Base-by-base conservation (phyloP, 2,888 invertebrate genomes). In the Diachrysia chrysitis region DNA sequence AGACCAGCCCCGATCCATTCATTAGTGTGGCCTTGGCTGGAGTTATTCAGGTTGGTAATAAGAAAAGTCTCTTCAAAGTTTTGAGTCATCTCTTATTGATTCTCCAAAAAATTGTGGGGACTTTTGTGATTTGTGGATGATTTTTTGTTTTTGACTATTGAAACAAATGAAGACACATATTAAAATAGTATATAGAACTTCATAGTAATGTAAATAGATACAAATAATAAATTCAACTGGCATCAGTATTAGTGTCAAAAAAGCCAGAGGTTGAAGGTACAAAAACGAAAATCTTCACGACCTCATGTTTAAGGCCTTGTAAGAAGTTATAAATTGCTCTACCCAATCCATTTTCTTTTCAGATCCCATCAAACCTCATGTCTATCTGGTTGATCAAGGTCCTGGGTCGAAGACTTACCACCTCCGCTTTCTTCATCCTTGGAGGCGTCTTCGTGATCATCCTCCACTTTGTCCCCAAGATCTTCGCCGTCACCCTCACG, bases 1-100 rank as follows among this genome's bases (percentile, higher is more conserved):
- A 97, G 88, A 95, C 98, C 29, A 97, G 97, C 7, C 97, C 98
- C 0, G 96, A 98, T 83, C 97, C 98, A 14, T 98, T 98, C 84
- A 72, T 97, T 0, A 98, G 98, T 86, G 98, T 98, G 6, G 97
- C 97, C 0, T 92, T 96, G 4, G 96, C 96, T 62, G 96, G 95
- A 0, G 89, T 85, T 61, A 91, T 94, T 46, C 94, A 95, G 90
- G 95, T 95, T 21, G 0, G 9, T 48, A 19, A 0, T 48, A 9
- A 17, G n/a, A n/a, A n/a, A 9, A 16, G 46, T 19, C 1, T 48
- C 16, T 48, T 10, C 1, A 48, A 17, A 46, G 6, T 17, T 46
- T 7, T 46, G 46, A 46, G 17, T 2, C 5, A 17, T 17, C 2
- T n/a, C 6, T 7, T 14, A 35, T 35, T 2, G 35, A 3, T 25